Evolutionary conservation across 2,113 vertebrate species (phyloP), one percentile per base, ranked within the genome.

Genomic region (Myodes glareolus): DNA sequence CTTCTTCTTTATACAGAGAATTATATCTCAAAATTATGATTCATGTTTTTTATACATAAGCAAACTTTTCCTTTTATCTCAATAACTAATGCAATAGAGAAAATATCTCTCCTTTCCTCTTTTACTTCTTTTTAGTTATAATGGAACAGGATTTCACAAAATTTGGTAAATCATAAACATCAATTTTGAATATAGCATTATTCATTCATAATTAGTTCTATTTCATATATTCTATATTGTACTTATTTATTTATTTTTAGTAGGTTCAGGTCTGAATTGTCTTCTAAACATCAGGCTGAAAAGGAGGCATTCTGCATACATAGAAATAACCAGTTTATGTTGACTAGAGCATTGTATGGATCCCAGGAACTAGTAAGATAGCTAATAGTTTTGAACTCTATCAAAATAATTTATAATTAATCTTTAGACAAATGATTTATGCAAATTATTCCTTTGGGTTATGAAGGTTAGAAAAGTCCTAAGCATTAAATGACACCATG

Each of bases 321-420:
- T 73, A 73, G 31, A 68, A 96, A 88, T 45, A 17, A 10, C 25
- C 39, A 76, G 7, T 42, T 45, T 76, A n/a, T 88, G 90, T 77
- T 82, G 23, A 76, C 31, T 86, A 31, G 92, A 93, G 17, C 12
- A 27, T 72, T 55, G 82, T 47, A 8, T 94, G 7, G 8, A 23
- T 12, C 85, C 76, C 42, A 13, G 27, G 36, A 77, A 93, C 13
- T 67, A 67, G 27, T 47, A 93, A 93, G 3, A 68, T 67, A 72
- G 12, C 72, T 86, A 96, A 73, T 58, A 61, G 1, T 29, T 95
- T 95, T 90, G 36, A 80, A 91, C 81, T 93, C 45, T 25, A 72
- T 27, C 33, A 89, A 16, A 85, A 63, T 2, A 19, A 84, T 63
- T 78, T 67, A 7, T 81, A 76, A 89, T 90, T 70, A 94, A 58